Evolutionary conservation across 1,140 invertebrate genomes (phyloP), one percentile per base, ranked within the genome.

Genomic region (Caerostris extrusa): DNA sequence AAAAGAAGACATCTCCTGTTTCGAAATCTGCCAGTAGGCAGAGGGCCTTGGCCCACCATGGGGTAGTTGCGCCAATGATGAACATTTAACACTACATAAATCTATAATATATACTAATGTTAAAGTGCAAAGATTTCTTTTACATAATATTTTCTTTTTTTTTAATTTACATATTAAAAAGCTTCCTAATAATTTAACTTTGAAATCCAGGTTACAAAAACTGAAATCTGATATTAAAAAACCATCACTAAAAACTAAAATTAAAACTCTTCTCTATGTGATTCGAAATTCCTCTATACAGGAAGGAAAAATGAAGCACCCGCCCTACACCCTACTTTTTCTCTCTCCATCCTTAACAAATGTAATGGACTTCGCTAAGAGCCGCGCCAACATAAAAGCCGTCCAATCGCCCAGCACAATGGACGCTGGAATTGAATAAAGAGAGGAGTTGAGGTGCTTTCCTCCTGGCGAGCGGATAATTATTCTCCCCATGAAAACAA

Each of bases 401-500:
- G 53, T 61, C 57, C 57, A 64, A 64, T 64, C 58, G 86, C 58
- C 12, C 19, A 58, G 64, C 64, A 88, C 58, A 88, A 88, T 64
- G 86, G 86, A 64, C 61, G 19, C 53, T 57, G 19, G 57, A n/a
- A 88, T 12, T 60, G 8, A 34, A 57, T n/a, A 58, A 57, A 90
- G 56, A 90, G 55, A 71, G 53, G 64, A 90, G 53, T 90, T 67
- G 53, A 71, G 67, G 64, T 56, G 61, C 58, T 12, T 5, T 5
- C 10, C 67, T 19, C 58, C 61, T 88, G 88, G 57, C 19, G 17
- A 71, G 34, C 53, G 71, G 88, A 90, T 90, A 90, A 90, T 90
- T 90, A 90, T 90, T 90, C 55, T 90, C 57, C 7, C 17, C 71
- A n/a, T 34, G 56, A 85, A 64, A 50, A 64, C 64, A 71, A 90